Evolutionary conservation across 2,888 invertebrate genomes (phyloP), one percentile per base, ranked within the genome.

Genomic region (Sicus ferrugineus): DNA sequence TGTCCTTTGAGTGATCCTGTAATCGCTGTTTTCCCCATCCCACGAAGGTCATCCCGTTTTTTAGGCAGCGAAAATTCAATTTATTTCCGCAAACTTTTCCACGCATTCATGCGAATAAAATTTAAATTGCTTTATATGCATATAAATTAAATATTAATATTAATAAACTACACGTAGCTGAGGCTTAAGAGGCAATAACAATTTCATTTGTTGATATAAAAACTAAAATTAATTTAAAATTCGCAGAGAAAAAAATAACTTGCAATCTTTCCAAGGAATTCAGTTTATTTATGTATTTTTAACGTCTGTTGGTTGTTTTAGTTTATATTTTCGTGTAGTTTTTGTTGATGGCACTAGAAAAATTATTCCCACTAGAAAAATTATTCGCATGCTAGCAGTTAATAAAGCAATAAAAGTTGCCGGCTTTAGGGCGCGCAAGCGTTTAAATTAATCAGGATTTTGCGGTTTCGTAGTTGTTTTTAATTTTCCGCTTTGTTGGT

Each of bases 281-380:
- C 38, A 61, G 21, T 38, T 61, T 61, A 38, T 61, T 61, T 61
- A 61, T 61, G 38, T 16, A 61, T n/a, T n/a, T n/a, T n/a, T n/a
- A 31, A 38, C 38, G 21, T 31, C 38, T 21, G 52, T n/a, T 52
- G 21, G 21, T 21, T 52, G 9, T n/a, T 52, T 23, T 19, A 46
- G 4, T 46, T 58, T 30, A 14, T 11, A 28, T 58, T 26, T 3
- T 42, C 23, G 5, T 38, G 6, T n/a, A 42, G 5, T 61, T 38
- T 1, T 34, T n/a, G 3, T 28, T 58, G 30, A 31, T 58, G 30
- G 16, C 23, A 16, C 23, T 54, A 7, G 26, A 26, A n/a, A 26
- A 23, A 26, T 54, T 26, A 14, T 28, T 14, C 3, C 5, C 3
- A 23, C 28, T 54, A 9, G 14, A n/a, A n/a, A n/a, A n/a, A n/a